Evolutionary conservation across 2,797 vertebrate species (phyloP).

Genomic region (Enteromius anoplus): DNA sequence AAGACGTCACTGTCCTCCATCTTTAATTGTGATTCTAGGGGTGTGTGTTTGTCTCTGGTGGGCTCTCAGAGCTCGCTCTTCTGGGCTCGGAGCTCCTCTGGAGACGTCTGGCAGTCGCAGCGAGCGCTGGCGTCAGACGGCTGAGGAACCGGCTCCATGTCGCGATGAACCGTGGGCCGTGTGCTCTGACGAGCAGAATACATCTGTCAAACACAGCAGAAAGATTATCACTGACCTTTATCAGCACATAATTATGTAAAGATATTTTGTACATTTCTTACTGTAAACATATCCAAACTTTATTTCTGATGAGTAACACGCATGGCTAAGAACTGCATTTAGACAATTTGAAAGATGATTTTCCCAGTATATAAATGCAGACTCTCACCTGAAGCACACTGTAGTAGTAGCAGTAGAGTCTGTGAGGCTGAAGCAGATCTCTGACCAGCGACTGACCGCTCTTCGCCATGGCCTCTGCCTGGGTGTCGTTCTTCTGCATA

Average conservation of each 20-base stretch:
- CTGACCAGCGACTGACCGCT: conserved; percentile 75
- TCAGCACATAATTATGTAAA: too few relatives aligned
- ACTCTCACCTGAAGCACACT: conserved; percentile 74
- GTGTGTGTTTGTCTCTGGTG: too few relatives aligned
- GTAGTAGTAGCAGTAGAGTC: conserved; percentile 84
- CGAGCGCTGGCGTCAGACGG: conserved; percentile 72
- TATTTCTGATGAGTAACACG: too few relatives aligned
- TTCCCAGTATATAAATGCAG: not conserved
- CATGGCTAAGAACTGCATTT: too few relatives aligned
- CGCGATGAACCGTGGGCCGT: conserved; percentile 76
- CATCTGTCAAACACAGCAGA: conserved; percentile 67
- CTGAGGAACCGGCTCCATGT: conserved; percentile 82
- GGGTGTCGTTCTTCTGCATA: conserved; percentile 79
- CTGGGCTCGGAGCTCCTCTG: conserved; percentile 36
- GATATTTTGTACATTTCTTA: too few relatives aligned
- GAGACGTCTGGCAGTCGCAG: conserved; percentile 74
- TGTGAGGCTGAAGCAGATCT: conserved; percentile 78
- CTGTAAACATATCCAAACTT: too few relatives aligned
- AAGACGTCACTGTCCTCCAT: not conserved
- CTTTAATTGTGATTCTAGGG: too few relatives aligned
- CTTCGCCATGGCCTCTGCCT: conserved; percentile 77
- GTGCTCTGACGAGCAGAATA: conserved; percentile 78
- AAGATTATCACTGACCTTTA: not conserved
- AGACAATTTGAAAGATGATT: too few relatives aligned
- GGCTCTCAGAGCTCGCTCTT: conserved; percentile 77